Evolutionary conservation across 1,140 invertebrate genomes (phyloP), one percentile per base, ranked within the genome.

Genomic region (Lethrus apterus): DNA sequence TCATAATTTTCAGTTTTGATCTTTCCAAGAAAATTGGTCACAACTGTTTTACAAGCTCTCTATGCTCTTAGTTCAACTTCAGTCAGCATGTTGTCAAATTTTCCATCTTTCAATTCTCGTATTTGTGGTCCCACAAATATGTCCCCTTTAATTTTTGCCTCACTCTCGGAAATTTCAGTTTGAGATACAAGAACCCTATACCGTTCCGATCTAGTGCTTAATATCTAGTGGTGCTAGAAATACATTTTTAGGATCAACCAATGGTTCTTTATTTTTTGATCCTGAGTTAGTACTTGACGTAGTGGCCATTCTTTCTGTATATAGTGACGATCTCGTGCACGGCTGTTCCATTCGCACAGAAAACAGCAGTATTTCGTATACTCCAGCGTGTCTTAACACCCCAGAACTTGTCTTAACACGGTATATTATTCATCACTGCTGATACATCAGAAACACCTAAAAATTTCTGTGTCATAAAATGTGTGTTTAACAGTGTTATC

Each of bases 301-400:
- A 19, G 18, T 45, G 53, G 48, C 56, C 57, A 67, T 40, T 56
- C 48, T 51, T 58, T 54, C 42, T 58, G 59, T 19, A 48, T 42
- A 47, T 60, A 67, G 47, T 66, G 64, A 29, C 53, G 36, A 35
- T 34, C 13, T 33, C 46, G 51, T 50, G 55, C 57, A 46, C 64
- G 55, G 49, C 61, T 69, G 50, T 67, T 57, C 57, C 64, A 67
- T 47, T 60, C 50, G 51, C 59, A 66, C 14, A 68, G 48, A 52
- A 55, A 65, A 44, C 61, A 66, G 35, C 52, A 57, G 44, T 56
- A 63, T 34, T 69, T 69, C 21, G 56, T 68, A 43, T 52, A 68
- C n/a, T n/a, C n/a, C n/a, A n/a, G n/a, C n/a, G n/a, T n/a, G n/a
- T n/a, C n/a, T n/a, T n/a, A n/a, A n/a, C n/a, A n/a, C n/a, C n/a